Evolutionary conservation across 2,797 vertebrate species (phyloP), one percentile per base, ranked within the genome.

Genomic region (Borostomias antarcticus): DNA sequence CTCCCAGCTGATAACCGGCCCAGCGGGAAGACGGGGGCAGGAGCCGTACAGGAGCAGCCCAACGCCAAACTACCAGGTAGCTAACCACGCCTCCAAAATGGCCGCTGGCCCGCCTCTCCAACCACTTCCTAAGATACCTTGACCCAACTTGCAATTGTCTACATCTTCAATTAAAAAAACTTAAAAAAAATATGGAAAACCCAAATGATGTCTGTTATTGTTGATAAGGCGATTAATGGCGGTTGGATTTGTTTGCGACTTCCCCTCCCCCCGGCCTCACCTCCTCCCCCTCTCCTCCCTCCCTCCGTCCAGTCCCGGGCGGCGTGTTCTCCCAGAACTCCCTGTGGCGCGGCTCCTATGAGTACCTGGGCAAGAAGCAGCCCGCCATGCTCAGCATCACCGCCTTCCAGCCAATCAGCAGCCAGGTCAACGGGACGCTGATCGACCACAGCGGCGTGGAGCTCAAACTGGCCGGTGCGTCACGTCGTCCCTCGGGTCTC

Each of bases 351-450:
- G 98, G 97, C 54, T 98, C 97, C 37, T 99, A 99, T 0, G 97
- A 99, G 79, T 99, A 99, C 88, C 81, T 98, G 78, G 98, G 96
- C 35, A 98, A 96, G 82, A 98, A 97, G 91, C 98, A 99, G 88
- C 96, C 97, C 0, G 96, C 96, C 13, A 96, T 98, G 96, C 92
- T 99, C 35, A 96, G 94, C 69, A 95, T 98, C 84, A 98, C 94
- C 35, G 91, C 93, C 81, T 99, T 97, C 23, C 96, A 98, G 64
- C 86, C 89, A 0, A 77, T 86, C 72, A 96, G 88, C 85, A 92
- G 95, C 82, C 93, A 94, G 56, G 96, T 99, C 76, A 99, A 98
- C 0, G 96, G 95, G 79, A 98, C 98, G n/a, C 85, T 99, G 69
- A 93, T 97, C 10, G 96, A 99, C 89, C 96, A 97, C 91, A 98